A percentile compares a stretch with the other conserved stretches of the same genome.
These are phyloP conservation scores for Platysteira castanea DNA, from an alignment of 2,113 vertebrate genomes.

Conservation along the genomic window DNA sequence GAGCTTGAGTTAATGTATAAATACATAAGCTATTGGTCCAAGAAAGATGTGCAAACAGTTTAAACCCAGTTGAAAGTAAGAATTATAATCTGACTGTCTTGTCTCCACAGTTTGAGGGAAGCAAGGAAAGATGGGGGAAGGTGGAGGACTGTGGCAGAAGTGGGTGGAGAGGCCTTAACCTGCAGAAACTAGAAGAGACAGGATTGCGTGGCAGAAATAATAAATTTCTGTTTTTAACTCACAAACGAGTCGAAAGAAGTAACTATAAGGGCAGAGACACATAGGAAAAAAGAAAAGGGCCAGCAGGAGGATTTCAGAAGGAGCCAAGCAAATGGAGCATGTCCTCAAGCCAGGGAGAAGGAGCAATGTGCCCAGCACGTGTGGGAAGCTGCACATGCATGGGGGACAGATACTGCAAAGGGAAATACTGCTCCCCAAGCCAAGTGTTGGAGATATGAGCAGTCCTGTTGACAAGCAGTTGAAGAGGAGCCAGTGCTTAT, in stretches of 20 bases:
- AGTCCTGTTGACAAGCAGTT: neutral
- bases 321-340: neutral
- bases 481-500: slow-evolving; percentile 17
- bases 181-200: neutral
- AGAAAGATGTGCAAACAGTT: neutral
- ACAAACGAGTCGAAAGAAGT: neutral
- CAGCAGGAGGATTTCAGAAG: neutral
- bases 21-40: neutral
- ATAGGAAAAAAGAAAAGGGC: neutral
- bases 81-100: neutral
- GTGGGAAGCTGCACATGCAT: neutral
- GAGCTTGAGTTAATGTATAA: neutral
- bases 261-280: neutral
- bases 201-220: neutral
- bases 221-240: neutral
- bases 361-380: neutral
- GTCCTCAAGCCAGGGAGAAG: neutral
- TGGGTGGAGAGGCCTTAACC: neutral
- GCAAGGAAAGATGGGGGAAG: neutral
- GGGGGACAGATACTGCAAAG: neutral
- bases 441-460: neutral
- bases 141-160: neutral
- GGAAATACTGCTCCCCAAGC: neutral
- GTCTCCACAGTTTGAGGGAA: neutral
- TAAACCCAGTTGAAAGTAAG: neutral